phyloP scores from a whole-genome alignment of 1,140 invertebrate genomes.

The Fopius arisanus region DNA sequence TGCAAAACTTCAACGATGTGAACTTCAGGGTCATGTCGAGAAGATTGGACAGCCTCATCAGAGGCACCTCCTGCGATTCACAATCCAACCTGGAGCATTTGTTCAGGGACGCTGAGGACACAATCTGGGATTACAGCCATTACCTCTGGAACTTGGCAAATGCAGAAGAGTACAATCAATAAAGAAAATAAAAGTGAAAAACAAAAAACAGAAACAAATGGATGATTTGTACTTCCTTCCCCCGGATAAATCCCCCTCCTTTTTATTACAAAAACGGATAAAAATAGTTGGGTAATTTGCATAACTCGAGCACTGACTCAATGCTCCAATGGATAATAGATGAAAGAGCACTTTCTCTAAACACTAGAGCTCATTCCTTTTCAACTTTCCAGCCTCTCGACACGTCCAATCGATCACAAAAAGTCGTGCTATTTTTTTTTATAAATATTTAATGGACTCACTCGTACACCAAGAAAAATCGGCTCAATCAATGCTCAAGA shows the following conservation, averaged over 20 bases:
- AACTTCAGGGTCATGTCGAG: conserved; percentile 49
- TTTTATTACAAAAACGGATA: background rate
- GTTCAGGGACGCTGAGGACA: background rate
- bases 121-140: background rate
- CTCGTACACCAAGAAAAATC: no score
- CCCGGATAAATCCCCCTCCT: background rate
- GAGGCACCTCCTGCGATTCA: conserved; percentile 52
- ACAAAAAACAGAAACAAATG: no score
- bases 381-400: background rate
- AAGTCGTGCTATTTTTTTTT: background rate
- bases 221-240: no score
- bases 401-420: background rate
- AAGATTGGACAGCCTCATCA: conserved; percentile 41
- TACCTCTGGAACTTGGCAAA: background rate
- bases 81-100: background rate
- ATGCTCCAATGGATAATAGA: conserved; percentile 2
- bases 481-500: no score
- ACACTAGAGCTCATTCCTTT: background rate
- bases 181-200: no score
- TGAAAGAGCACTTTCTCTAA: conserved; percentile 10
- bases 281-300: background rate
- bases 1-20: conserved; percentile 41
- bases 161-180: background rate
- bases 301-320: background rate
- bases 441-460: background rate